A percentile compares a stretch with the other conserved stretches of the same genome.
Conservation (phyloP, 2,797 vertebrate genomes). For the Lepilemur septentrionalis region DNA sequence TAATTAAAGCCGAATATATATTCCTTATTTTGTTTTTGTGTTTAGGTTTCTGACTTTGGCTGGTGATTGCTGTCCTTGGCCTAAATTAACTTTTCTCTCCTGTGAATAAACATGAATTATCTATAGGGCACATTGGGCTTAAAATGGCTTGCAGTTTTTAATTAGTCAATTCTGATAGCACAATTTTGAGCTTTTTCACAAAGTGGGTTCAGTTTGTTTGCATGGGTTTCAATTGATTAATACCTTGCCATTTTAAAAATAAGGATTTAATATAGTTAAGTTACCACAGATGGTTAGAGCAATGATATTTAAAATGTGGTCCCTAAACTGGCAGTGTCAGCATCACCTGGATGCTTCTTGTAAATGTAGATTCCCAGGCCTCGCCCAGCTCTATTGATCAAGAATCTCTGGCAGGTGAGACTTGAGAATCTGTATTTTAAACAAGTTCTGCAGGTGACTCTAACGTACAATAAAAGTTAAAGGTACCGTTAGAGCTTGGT, state of each 20-base stretch:
- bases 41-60: conserved; percentile 51
- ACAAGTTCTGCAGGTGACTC: background rate
- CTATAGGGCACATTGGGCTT: background rate
- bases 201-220: background rate
- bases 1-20: conserved; percentile 78
- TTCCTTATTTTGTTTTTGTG: conserved; percentile 37
- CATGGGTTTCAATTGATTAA: background rate
- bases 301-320: background rate
- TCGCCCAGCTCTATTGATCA: background rate
- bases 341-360: background rate
- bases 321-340: background rate
- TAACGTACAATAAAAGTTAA: background rate
- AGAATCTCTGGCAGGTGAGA: background rate
- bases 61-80: conserved; percentile 26
- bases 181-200: background rate
- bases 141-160: background rate
- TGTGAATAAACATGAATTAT: conserved; percentile 50
- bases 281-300: background rate
- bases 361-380: background rate
- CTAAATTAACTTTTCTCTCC: background rate
- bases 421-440: background rate
- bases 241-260: background rate
- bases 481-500: background rate
- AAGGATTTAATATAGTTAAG: background rate
- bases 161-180: background rate